phyloP scores from a whole-genome alignment of 2,797 vertebrate genomes.

The Megalops cyprinoides region DNA sequence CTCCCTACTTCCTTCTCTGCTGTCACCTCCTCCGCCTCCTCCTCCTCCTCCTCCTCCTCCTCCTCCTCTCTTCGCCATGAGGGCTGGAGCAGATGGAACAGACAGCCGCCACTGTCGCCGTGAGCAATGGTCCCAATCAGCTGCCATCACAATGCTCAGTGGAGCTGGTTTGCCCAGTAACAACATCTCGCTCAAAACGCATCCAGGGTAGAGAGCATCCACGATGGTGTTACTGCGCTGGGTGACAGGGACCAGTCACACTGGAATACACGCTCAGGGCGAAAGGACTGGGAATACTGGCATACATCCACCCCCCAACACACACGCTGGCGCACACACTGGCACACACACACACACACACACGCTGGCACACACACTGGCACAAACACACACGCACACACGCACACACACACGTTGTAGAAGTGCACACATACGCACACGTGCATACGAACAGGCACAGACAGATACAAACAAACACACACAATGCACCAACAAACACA shows the following conservation, averaged over 20 bases:
- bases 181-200: neutral
- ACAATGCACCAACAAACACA: neutral
- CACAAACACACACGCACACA: neutral
- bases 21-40: too few species aligned
- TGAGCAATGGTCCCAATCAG: conserved; percentile 15
- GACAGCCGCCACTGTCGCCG: conserved; percentile 21
- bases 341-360: neutral
- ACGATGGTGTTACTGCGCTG: neutral
- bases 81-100: conserved; percentile 21
- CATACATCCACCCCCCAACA: neutral
- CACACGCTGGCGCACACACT: neutral
- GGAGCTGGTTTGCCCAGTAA: neutral
- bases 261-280: neutral
- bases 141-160: neutral
- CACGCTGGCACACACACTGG: neutral
- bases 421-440: too few species aligned
- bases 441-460: neutral
- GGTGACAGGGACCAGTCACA: neutral
- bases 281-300: neutral
- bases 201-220: conserved; percentile 7
- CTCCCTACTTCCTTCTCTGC: neutral
- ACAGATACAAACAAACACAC: neutral
- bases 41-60: too few species aligned
- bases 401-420: neutral
- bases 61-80: neutral